Evolutionary conservation across 2,797 vertebrate genomes (phyloP), one percentile per base, ranked within the genome.

Genomic region (Pantherophis vulpinus): DNA sequence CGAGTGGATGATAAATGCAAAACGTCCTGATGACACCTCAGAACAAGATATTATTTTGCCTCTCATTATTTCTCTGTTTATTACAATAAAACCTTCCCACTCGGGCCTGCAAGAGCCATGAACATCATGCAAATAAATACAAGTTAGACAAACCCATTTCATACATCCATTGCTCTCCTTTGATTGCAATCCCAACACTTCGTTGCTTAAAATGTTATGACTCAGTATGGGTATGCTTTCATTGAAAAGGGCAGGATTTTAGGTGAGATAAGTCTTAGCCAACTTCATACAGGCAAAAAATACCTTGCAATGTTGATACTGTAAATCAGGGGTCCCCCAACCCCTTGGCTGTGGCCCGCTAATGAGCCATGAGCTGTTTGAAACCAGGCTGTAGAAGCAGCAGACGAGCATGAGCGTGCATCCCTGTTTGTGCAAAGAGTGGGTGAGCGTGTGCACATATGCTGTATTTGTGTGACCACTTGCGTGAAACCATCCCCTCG

Each of bases 81-180:
- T 42, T 87, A 66, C 18, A 25, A 29, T 70, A 93, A 66, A 94
- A 86, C 20, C 10, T 0, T 0, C 11, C 4, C 25, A 51, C 70
- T 0, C 8, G 10, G 0, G 1, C 16, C 47, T 90, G n/a, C 79
- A 16, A 11, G 74, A 61, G n/a, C 58, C 32, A 86, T 89, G 16
- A 0, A 20, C 1, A 32, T 10, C 27, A 13, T 66, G 70, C 23
- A 0, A 70, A 6, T 2, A 11, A 70, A 6, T 1, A 11, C 86
- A 47, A 1, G 16, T 4, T 37, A 58, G 37, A 59, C 92, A 37
- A 29, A 25, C 55, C 86, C 86, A 54, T 59, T 74, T 59, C 20
- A 74, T 10, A 18, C 2, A 66, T 70, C 32, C 20, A 29, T 18
- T 83, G 89, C 4, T 70, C 9, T 91, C 11, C 32, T 51, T 87